Conservation (phyloP, 2,797 vertebrate genomes). For the Sebastes aleutianus region DNA sequence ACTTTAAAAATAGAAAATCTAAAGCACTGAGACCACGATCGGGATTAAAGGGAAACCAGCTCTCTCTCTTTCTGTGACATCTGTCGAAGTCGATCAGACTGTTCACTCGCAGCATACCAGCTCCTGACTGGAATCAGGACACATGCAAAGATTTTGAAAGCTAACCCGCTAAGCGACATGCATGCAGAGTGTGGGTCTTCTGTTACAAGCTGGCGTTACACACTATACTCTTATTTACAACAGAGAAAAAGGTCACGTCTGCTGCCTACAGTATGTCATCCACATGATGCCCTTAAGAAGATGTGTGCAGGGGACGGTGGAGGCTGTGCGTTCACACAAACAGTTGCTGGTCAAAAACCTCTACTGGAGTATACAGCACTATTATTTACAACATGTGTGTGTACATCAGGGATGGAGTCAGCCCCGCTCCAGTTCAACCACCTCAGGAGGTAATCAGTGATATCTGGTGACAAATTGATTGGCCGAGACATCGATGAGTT, state of each 20-base stretch:
- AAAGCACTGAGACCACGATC: conserved; percentile 18
- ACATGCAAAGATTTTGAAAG: conserved; percentile 75
- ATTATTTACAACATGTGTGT: conserved; percentile 74
- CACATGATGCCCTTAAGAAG: conserved; percentile 57
- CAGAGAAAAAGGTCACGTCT: conserved; percentile 63
- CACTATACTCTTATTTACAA: conserved; percentile 62
- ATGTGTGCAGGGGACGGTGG: conserved; percentile 41
- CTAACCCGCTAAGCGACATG: conserved; percentile 65
- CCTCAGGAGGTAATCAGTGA: conserved; percentile 23
- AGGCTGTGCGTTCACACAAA: conserved; percentile 68
- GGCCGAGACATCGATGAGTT: background rate
- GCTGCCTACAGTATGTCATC: conserved; percentile 57
- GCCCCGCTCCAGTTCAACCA: conserved; percentile 53
- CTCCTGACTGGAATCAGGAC: conserved; percentile 59
- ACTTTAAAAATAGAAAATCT: conserved; percentile 26
- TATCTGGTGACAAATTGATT: conserved; percentile 9
- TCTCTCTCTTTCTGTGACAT: conserved; percentile 35
- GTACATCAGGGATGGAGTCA: conserved; percentile 51
- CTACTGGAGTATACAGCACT: conserved; percentile 69
- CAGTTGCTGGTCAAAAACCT: conserved; percentile 76
- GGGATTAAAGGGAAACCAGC: conserved; percentile 38
- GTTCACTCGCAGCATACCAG: conserved; percentile 51
- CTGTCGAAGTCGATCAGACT: conserved; percentile 50
- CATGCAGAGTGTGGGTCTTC: conserved; percentile 68
- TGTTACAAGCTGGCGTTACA: conserved; percentile 67